Evolutionary conservation across 2,797 vertebrate species (phyloP).

Genomic region (Peromyscus eremicus): DNA sequence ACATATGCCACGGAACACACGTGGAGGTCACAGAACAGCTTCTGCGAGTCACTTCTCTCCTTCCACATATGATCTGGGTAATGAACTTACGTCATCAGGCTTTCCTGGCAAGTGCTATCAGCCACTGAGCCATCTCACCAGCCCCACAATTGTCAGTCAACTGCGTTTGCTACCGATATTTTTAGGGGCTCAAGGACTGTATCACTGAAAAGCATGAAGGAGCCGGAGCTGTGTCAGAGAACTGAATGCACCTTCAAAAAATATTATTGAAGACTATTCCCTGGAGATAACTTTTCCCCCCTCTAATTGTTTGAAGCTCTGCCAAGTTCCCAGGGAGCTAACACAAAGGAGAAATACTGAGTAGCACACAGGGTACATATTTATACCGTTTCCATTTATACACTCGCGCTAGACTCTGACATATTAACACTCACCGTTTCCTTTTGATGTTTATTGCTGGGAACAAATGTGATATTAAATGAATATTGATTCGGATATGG

Average conservation of each 20-base stretch:
- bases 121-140: neutral
- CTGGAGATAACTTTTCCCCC: constrained; percentile 43
- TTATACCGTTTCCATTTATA: constrained; percentile 13
- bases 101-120: neutral
- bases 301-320: constrained; percentile 69
- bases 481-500: constrained; percentile 70
- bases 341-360: constrained; percentile 59
- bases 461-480: constrained; percentile 71
- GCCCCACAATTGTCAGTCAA: neutral
- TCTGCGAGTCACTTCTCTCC: neutral
- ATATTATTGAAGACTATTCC: constrained; percentile 52
- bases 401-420: constrained; percentile 52
- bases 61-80: neutral
- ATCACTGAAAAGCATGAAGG: neutral
- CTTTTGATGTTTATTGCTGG: constrained; percentile 68
- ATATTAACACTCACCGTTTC: constrained; percentile 41
- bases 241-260: constrained; percentile 40
- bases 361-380: constrained; percentile 9
- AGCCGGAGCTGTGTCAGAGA: neutral
- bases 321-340: constrained; percentile 60
- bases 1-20: too few species aligned
- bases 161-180: neutral
- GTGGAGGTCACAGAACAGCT: neutral
- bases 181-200: neutral
- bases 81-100: neutral